Evolutionary conservation across 2,113 vertebrate genomes (phyloP), one percentile per base, ranked within the genome.

Genomic region (Pseudorhombus dupliciocellatus): DNA sequence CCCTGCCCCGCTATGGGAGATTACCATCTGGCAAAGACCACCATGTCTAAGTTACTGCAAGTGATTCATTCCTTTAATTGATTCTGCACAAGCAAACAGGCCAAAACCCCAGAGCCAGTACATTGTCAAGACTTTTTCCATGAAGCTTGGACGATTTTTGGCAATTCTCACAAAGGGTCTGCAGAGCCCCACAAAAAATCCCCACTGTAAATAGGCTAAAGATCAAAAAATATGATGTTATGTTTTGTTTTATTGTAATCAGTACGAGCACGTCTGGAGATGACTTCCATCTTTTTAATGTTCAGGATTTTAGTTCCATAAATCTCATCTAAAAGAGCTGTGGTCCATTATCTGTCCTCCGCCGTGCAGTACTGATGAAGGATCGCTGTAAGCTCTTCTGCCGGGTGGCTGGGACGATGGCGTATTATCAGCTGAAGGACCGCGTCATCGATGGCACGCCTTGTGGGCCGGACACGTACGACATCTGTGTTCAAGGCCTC

Each of bases 321-420:
- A 48, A 57, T 55, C 52, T 69, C 28, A 54, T 31, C 7, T 48
- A n/a, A 63, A 26, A 65, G n/a, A 71, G 30, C 18, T 10, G 1
- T 20, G 12, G 16, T 63, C 18, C 34, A 60, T n/a, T 1, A 11
- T 55, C 66, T 64, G 55, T 48, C 72, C 4, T 60, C 31, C 51
- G 0, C 57, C 42, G 18, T 46, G 53, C 84, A 99, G 97, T 99
- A 91, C 87, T 96, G 70, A 91, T 97, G 92, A 99, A 98, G 93
- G 97, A 99, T 93, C 97, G 97, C 58, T 99, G 97, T 91, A 99
- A 98, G 87, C 96, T 99, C 63, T 99, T 98, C 92, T 99, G 97
- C 84, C 95, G 96, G 46, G 97, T 95, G 52, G 94, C 96, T 57
- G 97, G 96, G 71, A 96, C 97, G 37, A 96, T 92, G 75, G 93